These are phyloP conservation scores for Frankliniella fusca DNA, from an alignment of 2,888 invertebrate species.

Conservation along the genomic window DNA sequence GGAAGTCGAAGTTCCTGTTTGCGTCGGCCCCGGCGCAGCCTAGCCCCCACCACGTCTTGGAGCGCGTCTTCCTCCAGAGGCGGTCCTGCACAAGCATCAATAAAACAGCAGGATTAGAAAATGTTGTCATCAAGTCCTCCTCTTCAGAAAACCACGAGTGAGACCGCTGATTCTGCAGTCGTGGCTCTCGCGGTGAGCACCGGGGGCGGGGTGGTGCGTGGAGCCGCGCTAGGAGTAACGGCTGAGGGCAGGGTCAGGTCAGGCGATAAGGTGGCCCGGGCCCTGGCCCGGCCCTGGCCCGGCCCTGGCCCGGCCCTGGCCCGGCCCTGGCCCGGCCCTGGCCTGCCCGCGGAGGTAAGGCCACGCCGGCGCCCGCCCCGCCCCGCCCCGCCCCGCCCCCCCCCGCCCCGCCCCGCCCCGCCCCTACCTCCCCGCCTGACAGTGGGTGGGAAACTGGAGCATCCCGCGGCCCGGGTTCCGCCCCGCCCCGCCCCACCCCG, in stretches of 20 bases:
- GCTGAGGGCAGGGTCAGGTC: neutral
- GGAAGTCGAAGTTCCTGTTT: conserved; percentile 82
- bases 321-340: neutral
- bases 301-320: neutral
- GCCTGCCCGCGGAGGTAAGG: neutral
- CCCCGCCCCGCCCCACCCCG: neutral
- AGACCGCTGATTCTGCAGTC: too few species aligned
- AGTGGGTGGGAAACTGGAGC: neutral
- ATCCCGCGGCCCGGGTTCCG: neutral
- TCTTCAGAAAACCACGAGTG: neutral
- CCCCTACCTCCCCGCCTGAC: neutral
- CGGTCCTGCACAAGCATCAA: conserved; percentile 46
- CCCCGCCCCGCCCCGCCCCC: neutral
- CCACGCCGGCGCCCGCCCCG: neutral
- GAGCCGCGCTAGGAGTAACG: too few species aligned
- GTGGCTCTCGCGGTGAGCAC: too few species aligned
- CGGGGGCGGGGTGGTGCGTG: too few species aligned
- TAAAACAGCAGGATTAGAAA: neutral
- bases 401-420: neutral
- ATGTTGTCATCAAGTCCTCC: neutral
- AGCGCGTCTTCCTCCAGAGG: conserved; percentile 52
- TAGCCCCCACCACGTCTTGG: conserved; percentile 51
- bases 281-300: too few species aligned
- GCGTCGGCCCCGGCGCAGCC: conserved; percentile 73
- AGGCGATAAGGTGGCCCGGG: neutral